Evolutionary conservation across 2,113 vertebrate species (phyloP), one percentile per base, ranked within the genome.

Genomic region (Pelvicachromis taeniatus): DNA sequence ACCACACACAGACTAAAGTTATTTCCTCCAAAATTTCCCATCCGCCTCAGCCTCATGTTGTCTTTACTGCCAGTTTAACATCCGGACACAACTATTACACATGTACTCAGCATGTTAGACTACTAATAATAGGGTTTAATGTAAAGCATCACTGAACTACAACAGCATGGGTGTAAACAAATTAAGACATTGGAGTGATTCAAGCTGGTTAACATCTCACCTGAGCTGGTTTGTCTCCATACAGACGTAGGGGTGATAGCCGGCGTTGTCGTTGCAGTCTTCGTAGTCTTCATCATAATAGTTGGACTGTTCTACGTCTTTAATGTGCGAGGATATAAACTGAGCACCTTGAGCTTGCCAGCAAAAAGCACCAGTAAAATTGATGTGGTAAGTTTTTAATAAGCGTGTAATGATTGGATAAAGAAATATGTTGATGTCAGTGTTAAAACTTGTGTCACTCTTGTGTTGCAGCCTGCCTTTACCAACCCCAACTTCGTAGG

Each of bases 401-500:
- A 5, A 5, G 16, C 11, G 11, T 3, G 17, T 59, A n/a, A 3
- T 5, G 2, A 10, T 16, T 6, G 3, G 3, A 1, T 26, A 3
- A 31, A 3, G 31, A 63, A 7, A 33, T 4, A 1, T 1, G 6
- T 50, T 3, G 3, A 14, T 50, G 5, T n/a, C 16, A 13, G 75
- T 16, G 29, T 12, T 86, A 35, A 80, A 35, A 80, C 3, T 26
- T 35, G 4, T 83, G 31, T 81, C 3, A 6, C 88, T 77, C 55
- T 19, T 93, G 4, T 90, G 29, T 94, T 91, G 17, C 95, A 96
- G 96, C 94, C 95, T 8, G 80, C 91, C 6, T 96, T 96, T 82
- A 70, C 0, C 86, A 96, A 96, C 87, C 96, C 96, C 3, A 96
- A 96, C 92, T 97, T 96, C 6, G 4, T 4, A 78, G 92, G 70